Evolutionary conservation across 2,797 vertebrate species (phyloP).

Genomic region (Mormyrus hasselquistii): DNA sequence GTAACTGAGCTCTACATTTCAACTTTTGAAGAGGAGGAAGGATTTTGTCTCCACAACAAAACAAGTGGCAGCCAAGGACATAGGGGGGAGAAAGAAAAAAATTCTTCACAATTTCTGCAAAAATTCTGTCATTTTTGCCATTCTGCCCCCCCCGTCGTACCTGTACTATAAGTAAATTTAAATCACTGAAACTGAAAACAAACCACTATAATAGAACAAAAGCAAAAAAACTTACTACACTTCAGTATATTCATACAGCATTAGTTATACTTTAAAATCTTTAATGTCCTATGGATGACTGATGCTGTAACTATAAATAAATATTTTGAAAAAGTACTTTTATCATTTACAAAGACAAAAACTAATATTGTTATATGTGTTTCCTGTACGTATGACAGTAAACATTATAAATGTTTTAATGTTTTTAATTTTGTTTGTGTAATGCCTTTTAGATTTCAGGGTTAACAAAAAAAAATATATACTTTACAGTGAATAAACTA

Average conservation of each 20-base stretch:
- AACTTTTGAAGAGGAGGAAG: neutral
- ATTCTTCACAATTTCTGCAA: neutral
- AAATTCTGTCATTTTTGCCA: neutral
- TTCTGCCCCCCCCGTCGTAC: neutral
- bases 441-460: neutral
- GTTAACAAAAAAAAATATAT: neutral
- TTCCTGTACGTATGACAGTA: neutral
- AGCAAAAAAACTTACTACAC: neutral
- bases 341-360: neutral
- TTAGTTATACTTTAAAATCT: neutral
- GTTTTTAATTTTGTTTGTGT: neutral
- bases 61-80: neutral
- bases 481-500: neutral
- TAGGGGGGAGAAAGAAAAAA: neutral
- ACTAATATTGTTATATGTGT: neutral
- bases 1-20: constrained; percentile 28
- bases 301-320: neutral
- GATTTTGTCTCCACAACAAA: neutral
- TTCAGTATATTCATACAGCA: neutral
- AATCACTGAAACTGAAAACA: neutral
- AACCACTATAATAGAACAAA: neutral
- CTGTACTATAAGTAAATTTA: neutral
- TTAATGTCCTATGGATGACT: neutral
- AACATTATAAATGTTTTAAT: neutral
- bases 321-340: neutral